Base-by-base conservation (phyloP, 1,140 invertebrate genomes). In the Penaeus vannamei region DNA sequence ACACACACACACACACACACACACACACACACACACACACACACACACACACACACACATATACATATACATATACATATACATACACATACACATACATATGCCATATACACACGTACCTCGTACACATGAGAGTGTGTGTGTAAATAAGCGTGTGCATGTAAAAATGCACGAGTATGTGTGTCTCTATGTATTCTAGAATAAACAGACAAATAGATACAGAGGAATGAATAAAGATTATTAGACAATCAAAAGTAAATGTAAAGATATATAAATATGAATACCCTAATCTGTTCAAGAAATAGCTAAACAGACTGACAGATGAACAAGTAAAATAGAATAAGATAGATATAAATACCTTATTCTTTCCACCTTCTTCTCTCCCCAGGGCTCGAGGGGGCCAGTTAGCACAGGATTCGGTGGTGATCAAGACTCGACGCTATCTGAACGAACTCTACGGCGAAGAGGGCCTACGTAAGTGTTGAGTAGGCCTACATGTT, bases 361-460 rank as follows among this genome's bases (percentile, higher is more conserved):
- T 7, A 26, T 26, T 72, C 26, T 32, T n/a, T 72, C 26, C 17
- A 20, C 26, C n/a, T 29, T 22, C n/a, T 2, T n/a, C 8, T 19
- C 10, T 23, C 22, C 66, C n/a, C 86, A 87, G 86, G 79, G 36
- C 23, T 2, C 62, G 46, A 14, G 79, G 86, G 20, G 79, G 26
- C 22, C 60, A 59, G 42, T 64, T 87, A 5, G 86, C 64, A 0
- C 32, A 82, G 46, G 86, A 87, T n/a, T 22, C 80, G 12, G 79
- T 53, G 20, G 86, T 87, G 14, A 83, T 87, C 36, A 87, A 87
- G 62, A 72, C 79, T 14, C 62, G 80, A 42, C 64, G 80, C 10
- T 72, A 59, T 46, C 80, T 87, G 36, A 72, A 87, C 53, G 36
- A 87, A 26, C 46, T 69, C 23, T 82, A 82, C 23, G 86, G 86